These are phyloP conservation scores for Coptotermes formosanus DNA, from an alignment of 1,140 invertebrate species.

Conservation along the genomic window DNA sequence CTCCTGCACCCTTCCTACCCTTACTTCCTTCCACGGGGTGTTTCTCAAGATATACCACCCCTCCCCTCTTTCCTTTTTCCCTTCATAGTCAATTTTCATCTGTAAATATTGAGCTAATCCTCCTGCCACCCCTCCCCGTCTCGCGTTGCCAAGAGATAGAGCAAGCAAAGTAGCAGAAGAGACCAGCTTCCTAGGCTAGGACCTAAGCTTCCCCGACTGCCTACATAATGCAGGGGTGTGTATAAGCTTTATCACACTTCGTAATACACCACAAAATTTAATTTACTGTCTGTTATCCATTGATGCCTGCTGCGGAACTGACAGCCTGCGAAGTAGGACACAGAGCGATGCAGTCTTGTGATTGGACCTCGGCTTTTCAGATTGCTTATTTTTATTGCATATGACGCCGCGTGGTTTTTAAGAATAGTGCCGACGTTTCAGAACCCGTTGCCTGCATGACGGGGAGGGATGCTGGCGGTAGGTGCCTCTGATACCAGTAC, in stretches of 20 bases:
- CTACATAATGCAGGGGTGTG: not conserved
- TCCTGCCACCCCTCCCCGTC: not conserved
- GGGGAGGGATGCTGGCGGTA: too few relatives aligned
- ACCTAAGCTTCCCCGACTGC: not conserved
- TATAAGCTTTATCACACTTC: not conserved
- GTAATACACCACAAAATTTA: too few relatives aligned
- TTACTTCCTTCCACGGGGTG: slow-evolving; percentile 9
- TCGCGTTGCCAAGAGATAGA: slow-evolving; percentile 3
- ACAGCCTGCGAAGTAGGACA: too few relatives aligned
- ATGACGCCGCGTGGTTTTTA: too few relatives aligned
- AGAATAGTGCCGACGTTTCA: too few relatives aligned
- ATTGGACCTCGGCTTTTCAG: too few relatives aligned
- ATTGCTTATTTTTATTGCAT: too few relatives aligned
- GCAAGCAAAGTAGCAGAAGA: not conserved
- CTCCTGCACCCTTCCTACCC: not conserved
- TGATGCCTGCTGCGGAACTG: too few relatives aligned
- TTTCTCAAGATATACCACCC: not conserved
- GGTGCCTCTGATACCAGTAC: too few relatives aligned
- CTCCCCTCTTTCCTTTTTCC: slow-evolving; percentile 25
- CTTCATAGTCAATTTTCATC: slow-evolving; percentile 34
- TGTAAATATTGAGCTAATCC: slow-evolving; percentile 34
- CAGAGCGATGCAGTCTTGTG: too few relatives aligned
- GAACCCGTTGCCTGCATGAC: too few relatives aligned
- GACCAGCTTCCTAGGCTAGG: not conserved
- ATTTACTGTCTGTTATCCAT: too few relatives aligned